Evolutionary conservation across 2,888 invertebrate species (phyloP).

Genomic region (Melikaiella ostensackeni): DNA sequence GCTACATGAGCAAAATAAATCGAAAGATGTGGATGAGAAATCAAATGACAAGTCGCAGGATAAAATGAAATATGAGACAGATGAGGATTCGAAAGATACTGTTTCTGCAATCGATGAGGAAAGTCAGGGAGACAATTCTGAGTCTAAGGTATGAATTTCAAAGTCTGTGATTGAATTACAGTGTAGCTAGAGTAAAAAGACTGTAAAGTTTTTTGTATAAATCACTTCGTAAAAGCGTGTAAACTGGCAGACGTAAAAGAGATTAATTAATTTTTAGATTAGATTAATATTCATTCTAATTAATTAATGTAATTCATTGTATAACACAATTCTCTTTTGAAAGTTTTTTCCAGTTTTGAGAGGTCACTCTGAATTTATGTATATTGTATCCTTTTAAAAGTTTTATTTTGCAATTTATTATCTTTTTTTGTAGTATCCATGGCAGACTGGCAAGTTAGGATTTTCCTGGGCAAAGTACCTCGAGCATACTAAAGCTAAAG

Average conservation of each 20-base stretch:
- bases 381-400: background rate
- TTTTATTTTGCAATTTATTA: background rate
- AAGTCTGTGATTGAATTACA: too few relatives aligned
- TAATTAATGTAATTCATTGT: too few relatives aligned
- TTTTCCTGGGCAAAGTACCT: slow-evolving; percentile 90
- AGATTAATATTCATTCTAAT: too few relatives aligned
- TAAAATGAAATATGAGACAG: slow-evolving; percentile 69
- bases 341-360: background rate
- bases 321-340: too few relatives aligned
- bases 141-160: slow-evolving; percentile 67
- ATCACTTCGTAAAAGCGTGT: too few relatives aligned
- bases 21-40: slow-evolving; percentile 68
- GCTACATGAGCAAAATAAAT: slow-evolving; percentile 68
- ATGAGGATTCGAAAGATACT: slow-evolving; percentile 73
- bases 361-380: background rate
- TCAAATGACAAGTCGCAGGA: slow-evolving; percentile 65
- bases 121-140: slow-evolving; percentile 60
- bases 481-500: slow-evolving; percentile 84
- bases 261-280: too few relatives aligned
- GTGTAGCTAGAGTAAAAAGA: too few relatives aligned
- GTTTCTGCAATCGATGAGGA: slow-evolving; percentile 68
- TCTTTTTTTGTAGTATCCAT: slow-evolving; percentile 79
- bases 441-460: slow-evolving; percentile 85
- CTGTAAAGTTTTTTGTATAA: too few relatives aligned
- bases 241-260: too few relatives aligned